Percentiles rank a stretch among this genome's conserved stretches.
phyloP scores from a whole-genome alignment of 2,888 invertebrate species.

The Lasioglossum figueresi region DNA sequence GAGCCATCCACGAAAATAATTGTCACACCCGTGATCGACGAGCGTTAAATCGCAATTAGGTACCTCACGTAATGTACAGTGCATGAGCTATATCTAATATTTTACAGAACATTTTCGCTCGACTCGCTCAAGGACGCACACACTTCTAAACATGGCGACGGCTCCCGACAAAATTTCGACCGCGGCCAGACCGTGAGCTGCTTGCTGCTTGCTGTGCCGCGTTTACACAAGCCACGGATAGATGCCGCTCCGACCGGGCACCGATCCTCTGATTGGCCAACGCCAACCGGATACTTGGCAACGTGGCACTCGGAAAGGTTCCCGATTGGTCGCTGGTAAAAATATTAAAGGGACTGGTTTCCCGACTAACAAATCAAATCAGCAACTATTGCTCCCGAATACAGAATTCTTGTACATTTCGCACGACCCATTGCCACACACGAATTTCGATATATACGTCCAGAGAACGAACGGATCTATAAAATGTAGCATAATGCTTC shows the following conservation, averaged over 20 bases:
- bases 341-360: conserved; percentile 65
- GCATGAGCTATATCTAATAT: conserved; percentile 85
- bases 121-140: conserved; percentile 81
- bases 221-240: conserved; percentile 61
- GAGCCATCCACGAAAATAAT: conserved; percentile 86
- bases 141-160: conserved; percentile 86
- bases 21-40: conserved; percentile 83
- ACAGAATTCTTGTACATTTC: conserved; percentile 32
- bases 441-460: background rate
- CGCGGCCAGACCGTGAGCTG: conserved; percentile 70
- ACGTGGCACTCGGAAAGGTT: conserved; percentile 81
- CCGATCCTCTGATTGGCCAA: conserved; percentile 69
- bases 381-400: conserved; percentile 65
- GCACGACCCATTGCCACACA: background rate
- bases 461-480: conserved; percentile 1
- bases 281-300: conserved; percentile 84
- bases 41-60: conserved; percentile 84
- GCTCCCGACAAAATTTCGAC: conserved; percentile 80
- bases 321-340: conserved; percentile 73
- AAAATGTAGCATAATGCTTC: background rate
- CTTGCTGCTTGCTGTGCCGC: conserved; percentile 63
- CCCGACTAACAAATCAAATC: conserved; percentile 74
- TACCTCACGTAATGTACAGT: conserved; percentile 85
- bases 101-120: conserved; percentile 84
- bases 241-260: conserved; percentile 71